Conservation (phyloP, 1,140 invertebrate genomes). For the Euura lappo region DNA sequence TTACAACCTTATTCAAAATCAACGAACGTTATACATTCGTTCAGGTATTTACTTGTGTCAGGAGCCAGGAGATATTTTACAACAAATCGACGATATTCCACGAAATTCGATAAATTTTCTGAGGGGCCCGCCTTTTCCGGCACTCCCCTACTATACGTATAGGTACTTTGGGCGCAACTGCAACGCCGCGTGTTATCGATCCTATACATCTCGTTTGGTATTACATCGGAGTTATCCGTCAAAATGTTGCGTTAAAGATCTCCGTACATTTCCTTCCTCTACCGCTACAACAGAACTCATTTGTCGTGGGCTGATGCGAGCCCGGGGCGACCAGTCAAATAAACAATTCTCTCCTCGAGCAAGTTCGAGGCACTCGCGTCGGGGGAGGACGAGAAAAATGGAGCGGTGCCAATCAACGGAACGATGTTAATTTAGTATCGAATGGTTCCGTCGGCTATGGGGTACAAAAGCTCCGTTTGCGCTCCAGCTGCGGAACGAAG, state of each 20-base stretch:
- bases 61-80: no score
- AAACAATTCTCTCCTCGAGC: neutral
- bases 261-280: neutral
- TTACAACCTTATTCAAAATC: no score
- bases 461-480: neutral
- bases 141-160: no score
- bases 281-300: neutral
- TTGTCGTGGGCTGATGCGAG: neutral
- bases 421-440: conserved; percentile 1
- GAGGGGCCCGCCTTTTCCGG: no score
- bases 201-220: no score
- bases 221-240: neutral
- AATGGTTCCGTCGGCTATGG: neutral
- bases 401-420: neutral
- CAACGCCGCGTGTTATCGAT: no score
- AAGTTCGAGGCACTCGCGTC: conserved; percentile 6
- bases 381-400: neutral
- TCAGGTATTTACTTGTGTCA: no score
- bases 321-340: conserved; percentile 1
- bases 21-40: no score
- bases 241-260: neutral
- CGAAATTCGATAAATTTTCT: no score
- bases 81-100: no score
- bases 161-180: no score
- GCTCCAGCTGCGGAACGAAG: neutral